These are phyloP conservation scores for Cavia porcellus DNA, from an alignment of 2,113 vertebrate genomes.

Conservation along the genomic window DNA sequence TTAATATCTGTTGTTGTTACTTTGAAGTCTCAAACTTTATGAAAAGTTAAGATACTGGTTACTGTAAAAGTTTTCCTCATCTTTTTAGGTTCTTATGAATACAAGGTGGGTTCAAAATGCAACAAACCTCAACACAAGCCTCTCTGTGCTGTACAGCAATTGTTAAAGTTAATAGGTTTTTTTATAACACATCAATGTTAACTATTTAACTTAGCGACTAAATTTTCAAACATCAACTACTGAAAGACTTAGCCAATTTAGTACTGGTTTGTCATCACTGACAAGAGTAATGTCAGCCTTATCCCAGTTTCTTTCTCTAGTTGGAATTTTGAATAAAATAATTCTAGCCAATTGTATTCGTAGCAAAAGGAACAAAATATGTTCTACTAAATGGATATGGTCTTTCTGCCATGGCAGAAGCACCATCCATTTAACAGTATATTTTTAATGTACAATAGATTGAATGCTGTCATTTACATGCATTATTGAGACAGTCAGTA, in stretches of 20 bases:
- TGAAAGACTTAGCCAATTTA: constrained; percentile 37
- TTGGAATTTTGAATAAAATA: constrained; percentile 38
- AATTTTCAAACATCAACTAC: neutral
- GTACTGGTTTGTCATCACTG: constrained; percentile 13
- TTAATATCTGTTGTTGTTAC: constrained; percentile 49
- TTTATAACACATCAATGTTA: constrained; percentile 20
- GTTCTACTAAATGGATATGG: constrained; percentile 21
- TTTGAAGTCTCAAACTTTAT: constrained; percentile 71
- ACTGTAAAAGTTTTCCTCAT: neutral
- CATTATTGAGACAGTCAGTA: neutral
- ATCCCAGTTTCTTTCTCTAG: neutral
- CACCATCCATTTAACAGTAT: neutral
- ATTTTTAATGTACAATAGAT: constrained; percentile 36
- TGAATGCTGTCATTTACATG: constrained; percentile 7
- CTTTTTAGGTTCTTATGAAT: constrained; percentile 55
- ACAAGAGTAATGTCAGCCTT: neutral
- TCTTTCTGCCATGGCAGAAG: neutral
- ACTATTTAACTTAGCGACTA: neutral
- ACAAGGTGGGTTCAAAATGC: constrained; percentile 42
- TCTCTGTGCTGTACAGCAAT: neutral
- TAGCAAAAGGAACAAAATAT: constrained; percentile 47
- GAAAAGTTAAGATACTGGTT: constrained; percentile 62
- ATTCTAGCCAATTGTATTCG: constrained; percentile 25
- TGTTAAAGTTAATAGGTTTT: constrained; percentile 20
- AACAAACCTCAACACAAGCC: neutral